Conservation (phyloP, 2,113 vertebrate genomes). For the Chiloscyllium plagiosum region DNA sequence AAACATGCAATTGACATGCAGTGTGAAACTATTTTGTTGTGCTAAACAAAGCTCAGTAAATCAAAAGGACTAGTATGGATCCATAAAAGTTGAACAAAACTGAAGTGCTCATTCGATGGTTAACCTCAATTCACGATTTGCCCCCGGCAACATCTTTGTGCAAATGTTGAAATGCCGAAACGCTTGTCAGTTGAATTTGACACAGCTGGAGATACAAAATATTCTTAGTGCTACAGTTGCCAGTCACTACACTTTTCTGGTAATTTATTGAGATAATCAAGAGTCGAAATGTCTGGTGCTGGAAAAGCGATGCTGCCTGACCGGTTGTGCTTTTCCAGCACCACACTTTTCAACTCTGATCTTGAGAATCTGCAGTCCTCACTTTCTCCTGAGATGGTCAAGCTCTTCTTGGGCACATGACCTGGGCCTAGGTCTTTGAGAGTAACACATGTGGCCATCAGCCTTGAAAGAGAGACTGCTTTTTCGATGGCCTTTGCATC, state of each 20-base stretch:
- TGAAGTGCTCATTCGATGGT: background rate
- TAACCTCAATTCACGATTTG: background rate
- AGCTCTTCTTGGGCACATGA: background rate
- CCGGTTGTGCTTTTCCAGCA: no score
- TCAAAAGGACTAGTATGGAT: background rate
- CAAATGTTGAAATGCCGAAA: background rate
- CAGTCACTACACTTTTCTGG: background rate
- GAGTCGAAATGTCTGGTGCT: no score
- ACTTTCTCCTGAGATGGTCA: no score
- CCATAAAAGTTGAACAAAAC: background rate
- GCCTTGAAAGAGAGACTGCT: background rate
- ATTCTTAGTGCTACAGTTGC: background rate
- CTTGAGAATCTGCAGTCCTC: no score
- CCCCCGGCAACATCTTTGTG: background rate
- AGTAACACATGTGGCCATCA: no score
- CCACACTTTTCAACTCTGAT: no score
- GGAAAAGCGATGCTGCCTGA: no score
- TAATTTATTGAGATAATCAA: background rate
- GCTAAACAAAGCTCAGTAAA: background rate
- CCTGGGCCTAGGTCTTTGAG: background rate
- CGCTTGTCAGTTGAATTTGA: background rate
- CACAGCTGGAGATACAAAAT: background rate
- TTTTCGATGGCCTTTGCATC: background rate
- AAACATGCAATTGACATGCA: background rate
- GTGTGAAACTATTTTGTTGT: background rate